These are phyloP conservation scores for Agonopterix subpropinquella DNA, from an alignment of 2,888 invertebrate species.

Conservation along the genomic window DNA sequence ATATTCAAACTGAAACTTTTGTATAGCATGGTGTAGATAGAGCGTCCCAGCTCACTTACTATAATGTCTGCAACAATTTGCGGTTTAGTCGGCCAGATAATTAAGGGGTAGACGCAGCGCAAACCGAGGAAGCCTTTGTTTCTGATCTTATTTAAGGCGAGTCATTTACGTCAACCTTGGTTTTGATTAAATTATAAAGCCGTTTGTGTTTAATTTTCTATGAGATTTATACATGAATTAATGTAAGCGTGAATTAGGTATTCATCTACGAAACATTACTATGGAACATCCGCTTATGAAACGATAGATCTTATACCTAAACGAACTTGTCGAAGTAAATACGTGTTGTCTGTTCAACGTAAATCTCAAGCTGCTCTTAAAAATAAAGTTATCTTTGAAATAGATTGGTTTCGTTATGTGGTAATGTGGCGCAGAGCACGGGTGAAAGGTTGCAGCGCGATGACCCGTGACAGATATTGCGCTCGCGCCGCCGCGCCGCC, in stretches of 20 bases:
- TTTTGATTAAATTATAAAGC: constrained; percentile 26
- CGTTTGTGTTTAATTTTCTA: constrained; percentile 17
- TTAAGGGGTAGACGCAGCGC: constrained; percentile 26
- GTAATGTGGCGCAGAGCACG: not conserved
- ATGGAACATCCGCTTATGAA: no score
- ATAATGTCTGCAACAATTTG: constrained; percentile 19
- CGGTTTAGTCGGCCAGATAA: constrained; percentile 26
- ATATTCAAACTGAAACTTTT: no score
- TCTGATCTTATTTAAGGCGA: constrained; percentile 27
- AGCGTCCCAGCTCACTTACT: not conserved
- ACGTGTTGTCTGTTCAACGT: no score
- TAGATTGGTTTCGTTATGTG: not conserved
- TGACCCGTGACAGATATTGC: constrained; percentile 43
- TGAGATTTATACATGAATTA: not conserved
- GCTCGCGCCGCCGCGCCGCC: constrained; percentile 8
- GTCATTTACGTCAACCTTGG: constrained; percentile 26
- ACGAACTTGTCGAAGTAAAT: no score
- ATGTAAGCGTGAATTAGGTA: not conserved
- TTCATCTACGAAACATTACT: no score
- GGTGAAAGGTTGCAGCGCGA: constrained; percentile 61
- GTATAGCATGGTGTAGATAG: not conserved
- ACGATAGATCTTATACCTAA: no score
- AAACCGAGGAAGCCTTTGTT: constrained; percentile 26
- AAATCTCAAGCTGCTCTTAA: not conserved
- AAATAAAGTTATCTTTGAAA: not conserved